Percentiles rank a stretch among this genome's conserved stretches.
Conservation (phyloP, 1,140 invertebrate genomes). For the Hesperophylax magnus region DNA sequence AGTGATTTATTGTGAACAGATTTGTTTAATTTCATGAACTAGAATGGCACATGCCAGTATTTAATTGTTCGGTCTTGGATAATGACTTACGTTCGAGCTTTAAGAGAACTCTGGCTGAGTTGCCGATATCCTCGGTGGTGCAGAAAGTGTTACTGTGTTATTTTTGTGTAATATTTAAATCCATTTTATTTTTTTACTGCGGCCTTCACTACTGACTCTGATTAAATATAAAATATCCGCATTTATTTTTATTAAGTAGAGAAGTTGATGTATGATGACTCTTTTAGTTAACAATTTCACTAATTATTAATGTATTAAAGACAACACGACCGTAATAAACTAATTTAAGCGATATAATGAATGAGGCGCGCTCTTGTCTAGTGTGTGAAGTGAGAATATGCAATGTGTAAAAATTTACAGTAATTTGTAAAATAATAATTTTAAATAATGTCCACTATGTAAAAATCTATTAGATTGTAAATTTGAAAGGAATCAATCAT, state of each 20-base stretch:
- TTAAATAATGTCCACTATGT: constrained; percentile 46
- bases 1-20: constrained; percentile 24
- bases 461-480: constrained; percentile 29
- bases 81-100: neutral
- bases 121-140: neutral
- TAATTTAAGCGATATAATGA: constrained; percentile 2
- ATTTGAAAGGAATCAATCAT: constrained; percentile 43
- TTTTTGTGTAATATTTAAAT: constrained; percentile 45
- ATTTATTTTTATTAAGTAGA: constrained; percentile 48
- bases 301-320: constrained; percentile 29
- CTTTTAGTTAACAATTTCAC: constrained; percentile 18
- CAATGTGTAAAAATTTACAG: constrained; percentile 21
- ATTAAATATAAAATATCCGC: constrained; percentile 30
- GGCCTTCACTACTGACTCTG: constrained; percentile 17
- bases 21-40: neutral
- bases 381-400: constrained; percentile 8
- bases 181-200: constrained; percentile 54
- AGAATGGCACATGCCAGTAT: neutral
- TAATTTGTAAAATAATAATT: constrained; percentile 37
- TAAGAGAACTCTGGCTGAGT: neutral
- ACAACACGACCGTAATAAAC: neutral
- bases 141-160: constrained; percentile 32
- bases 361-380: neutral
- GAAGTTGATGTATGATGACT: constrained; percentile 2
- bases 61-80: neutral